These are phyloP conservation scores for Hymenochirus boettgeri DNA, from an alignment of 2,113 vertebrate genomes.

Conservation along the genomic window DNA sequence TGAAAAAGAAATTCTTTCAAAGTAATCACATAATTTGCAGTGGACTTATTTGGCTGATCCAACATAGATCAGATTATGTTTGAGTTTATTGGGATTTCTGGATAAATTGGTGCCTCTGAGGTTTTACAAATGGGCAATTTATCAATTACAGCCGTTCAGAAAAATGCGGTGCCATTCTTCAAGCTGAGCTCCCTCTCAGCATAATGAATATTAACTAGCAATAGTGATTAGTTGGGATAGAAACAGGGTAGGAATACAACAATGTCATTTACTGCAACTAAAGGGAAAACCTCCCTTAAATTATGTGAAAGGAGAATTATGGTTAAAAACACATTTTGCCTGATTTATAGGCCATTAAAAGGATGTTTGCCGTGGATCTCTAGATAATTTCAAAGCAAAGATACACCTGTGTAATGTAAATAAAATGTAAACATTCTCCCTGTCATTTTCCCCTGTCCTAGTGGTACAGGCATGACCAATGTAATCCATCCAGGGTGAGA, in stretches of 20 bases:
- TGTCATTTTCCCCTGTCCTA: too few species aligned
- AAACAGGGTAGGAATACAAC: neutral
- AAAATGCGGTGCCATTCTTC: neutral
- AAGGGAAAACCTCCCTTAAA: too few species aligned
- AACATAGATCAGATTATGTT: constrained; percentile 66
- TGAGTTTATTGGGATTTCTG: constrained; percentile 65
- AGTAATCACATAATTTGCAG: constrained; percentile 56
- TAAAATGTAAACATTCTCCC: too few species aligned
- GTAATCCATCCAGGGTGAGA: too few species aligned
- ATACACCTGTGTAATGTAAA: too few species aligned
- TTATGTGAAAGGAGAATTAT: too few species aligned
- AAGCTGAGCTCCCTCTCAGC: neutral
- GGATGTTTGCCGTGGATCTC: too few species aligned
- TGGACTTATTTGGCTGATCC: constrained; percentile 62
- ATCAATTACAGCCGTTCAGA: constrained; percentile 61
- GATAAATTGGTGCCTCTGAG: constrained; percentile 61
- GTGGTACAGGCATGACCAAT: too few species aligned
- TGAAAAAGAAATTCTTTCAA: constrained; percentile 50
- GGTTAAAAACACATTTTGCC: too few species aligned
- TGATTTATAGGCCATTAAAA: too few species aligned
- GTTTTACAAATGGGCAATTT: constrained; percentile 62
- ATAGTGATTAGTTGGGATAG: neutral
- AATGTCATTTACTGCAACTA: too few species aligned
- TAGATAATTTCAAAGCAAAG: too few species aligned
- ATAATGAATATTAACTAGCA: constrained; percentile 1